These are phyloP conservation scores for Parnassius smintheus DNA, from an alignment of 2,888 invertebrate genomes.

Conservation along the genomic window DNA sequence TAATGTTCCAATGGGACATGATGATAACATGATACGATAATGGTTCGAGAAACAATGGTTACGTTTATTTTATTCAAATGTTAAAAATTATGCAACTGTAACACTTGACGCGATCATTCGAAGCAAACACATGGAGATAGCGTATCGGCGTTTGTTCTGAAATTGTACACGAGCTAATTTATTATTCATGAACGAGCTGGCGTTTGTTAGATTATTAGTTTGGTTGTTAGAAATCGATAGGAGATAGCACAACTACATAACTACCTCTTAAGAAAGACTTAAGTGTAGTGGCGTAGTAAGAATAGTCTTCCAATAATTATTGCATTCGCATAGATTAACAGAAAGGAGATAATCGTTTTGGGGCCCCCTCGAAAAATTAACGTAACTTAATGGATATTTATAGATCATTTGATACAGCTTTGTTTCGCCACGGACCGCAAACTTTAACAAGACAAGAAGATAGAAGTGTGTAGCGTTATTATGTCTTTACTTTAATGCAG, in stretches of 20 bases:
- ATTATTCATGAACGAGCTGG: slow-evolving; percentile 15
- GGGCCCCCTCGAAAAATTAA: too few relatives aligned
- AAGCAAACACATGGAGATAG: slow-evolving; percentile 5
- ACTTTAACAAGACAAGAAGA: too few relatives aligned
- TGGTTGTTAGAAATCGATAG: too few relatives aligned
- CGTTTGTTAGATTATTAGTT: not conserved
- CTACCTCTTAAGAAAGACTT: not conserved
- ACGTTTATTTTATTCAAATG: slow-evolving; percentile 6
- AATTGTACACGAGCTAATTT: slow-evolving; percentile 8
- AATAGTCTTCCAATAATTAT: too few relatives aligned
- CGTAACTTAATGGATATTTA: too few relatives aligned
- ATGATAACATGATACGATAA: not conserved
- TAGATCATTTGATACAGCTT: too few relatives aligned
- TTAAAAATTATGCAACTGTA: slow-evolving; percentile 21
- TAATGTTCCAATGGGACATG: not conserved
- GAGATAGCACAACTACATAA: too few relatives aligned
- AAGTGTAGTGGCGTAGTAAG: not conserved
- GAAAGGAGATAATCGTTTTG: too few relatives aligned
- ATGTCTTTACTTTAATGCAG: too few relatives aligned
- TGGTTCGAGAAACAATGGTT: slow-evolving; percentile 16
- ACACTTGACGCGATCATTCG: slow-evolving; percentile 9
- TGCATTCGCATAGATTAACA: too few relatives aligned
- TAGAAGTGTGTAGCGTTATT: too few relatives aligned
- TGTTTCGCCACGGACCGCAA: too few relatives aligned
- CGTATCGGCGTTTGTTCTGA: slow-evolving; percentile 6